Conservation (phyloP, 2,113 vertebrate genomes). For the Pygoscelis adeliae region DNA sequence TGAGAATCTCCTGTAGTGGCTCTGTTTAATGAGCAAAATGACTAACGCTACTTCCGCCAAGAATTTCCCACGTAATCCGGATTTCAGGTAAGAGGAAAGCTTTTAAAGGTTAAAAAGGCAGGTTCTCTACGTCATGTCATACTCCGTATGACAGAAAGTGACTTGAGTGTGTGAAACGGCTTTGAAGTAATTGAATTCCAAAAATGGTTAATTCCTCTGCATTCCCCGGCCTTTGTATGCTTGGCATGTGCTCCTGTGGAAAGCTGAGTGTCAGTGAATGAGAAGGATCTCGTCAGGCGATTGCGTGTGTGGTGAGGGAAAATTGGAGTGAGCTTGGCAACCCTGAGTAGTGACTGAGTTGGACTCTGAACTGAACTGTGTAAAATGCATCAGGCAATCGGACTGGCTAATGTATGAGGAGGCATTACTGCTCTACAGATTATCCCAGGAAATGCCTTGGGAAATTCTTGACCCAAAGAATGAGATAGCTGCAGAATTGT, state of each 20-base stretch:
- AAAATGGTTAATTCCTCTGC: constrained; percentile 9
- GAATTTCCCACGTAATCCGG: fast-evolving
- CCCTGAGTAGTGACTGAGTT: background rate
- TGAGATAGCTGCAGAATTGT: constrained; percentile 23
- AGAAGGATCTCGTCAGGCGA: background rate
- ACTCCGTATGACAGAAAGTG: background rate
- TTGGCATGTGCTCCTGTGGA: constrained; percentile 15
- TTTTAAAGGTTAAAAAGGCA: background rate
- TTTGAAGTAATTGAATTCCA: background rate
- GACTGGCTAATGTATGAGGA: background rate
- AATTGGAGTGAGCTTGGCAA: background rate
- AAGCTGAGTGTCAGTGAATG: background rate
- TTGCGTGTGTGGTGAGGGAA: background rate
- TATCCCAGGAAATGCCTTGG: constrained; percentile 16
- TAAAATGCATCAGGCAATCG: background rate
- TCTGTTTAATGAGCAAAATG: background rate
- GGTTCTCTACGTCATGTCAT: background rate
- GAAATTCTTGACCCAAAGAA: constrained; percentile 35
- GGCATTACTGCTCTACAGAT: background rate
- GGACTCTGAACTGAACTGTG: background rate
- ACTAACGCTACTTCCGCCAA: background rate
- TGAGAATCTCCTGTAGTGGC: background rate
- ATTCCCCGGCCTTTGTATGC: background rate
- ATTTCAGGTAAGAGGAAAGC: background rate
- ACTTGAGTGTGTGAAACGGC: background rate